Percentiles rank a stretch among this genome's conserved stretches.
These are phyloP conservation scores for Ecliptopera silaceata DNA, from an alignment of 2,888 invertebrate genomes.

Conservation along the genomic window DNA sequence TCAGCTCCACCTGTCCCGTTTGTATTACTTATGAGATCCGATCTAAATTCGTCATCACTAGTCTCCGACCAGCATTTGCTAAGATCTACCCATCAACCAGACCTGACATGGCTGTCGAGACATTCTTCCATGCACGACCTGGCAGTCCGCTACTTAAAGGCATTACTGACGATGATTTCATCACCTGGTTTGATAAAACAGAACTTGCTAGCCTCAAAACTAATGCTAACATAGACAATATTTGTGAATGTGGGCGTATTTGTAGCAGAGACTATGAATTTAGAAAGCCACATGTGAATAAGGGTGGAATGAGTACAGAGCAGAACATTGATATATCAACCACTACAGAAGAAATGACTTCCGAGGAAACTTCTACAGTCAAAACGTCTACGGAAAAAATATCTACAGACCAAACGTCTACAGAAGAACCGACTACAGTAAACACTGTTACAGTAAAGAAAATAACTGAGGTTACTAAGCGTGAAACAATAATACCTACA, in stretches of 20 bases:
- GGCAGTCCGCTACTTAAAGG: conserved; percentile 84
- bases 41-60: conserved; percentile 84
- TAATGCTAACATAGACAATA: conserved; percentile 73
- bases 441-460: conserved; percentile 7
- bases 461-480: conserved; percentile 22
- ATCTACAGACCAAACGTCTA: conserved; percentile 18
- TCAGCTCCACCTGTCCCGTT: conserved; percentile 83
- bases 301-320: conserved; percentile 20
- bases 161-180: conserved; percentile 85
- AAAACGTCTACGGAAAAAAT: conserved; percentile 8
- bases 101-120: conserved; percentile 85
- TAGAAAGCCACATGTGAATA: conserved; percentile 51
- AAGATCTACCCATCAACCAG: conserved; percentile 84
- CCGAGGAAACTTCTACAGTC: conserved; percentile 14
- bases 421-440: conserved; percentile 18
- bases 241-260: conserved; percentile 80
- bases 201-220: conserved; percentile 74
- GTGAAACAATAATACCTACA: conserved; percentile 22
- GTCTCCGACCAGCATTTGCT: conserved; percentile 85
- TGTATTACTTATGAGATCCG: conserved; percentile 84
- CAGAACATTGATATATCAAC: conserved; percentile 22
- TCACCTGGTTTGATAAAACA: conserved; percentile 86
- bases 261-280: conserved; percentile 75
- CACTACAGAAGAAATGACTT: conserved; percentile 13
- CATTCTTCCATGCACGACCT: conserved; percentile 84